phyloP scores from a whole-genome alignment of 1,140 invertebrate genomes.

The Drosophila truncata region DNA sequence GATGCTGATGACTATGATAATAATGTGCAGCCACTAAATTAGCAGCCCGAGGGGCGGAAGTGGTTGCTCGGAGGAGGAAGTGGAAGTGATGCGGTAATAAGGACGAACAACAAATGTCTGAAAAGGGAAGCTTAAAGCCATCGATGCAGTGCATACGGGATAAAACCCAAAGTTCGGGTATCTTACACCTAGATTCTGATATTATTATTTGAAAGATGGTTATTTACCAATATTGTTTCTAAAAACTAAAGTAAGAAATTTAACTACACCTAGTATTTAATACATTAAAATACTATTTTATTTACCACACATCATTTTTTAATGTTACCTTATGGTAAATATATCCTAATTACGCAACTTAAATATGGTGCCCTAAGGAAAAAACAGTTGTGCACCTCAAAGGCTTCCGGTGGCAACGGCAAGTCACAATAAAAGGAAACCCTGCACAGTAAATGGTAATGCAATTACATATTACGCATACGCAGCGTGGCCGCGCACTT shows the following conservation, averaged over 20 bases:
- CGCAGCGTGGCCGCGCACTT: slow-evolving; percentile 31
- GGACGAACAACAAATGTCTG: slow-evolving; percentile 28
- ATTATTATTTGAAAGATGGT: no score
- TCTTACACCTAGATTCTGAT: slow-evolving; percentile 1
- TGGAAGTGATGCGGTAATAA: slow-evolving; percentile 31
- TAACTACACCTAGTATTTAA: neutral
- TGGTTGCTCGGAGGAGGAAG: slow-evolving; percentile 14
- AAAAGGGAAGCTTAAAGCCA: slow-evolving; percentile 14
- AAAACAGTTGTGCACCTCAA: neutral
- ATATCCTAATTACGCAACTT: neutral
- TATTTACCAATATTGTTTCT: no score
- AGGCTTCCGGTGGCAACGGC: slow-evolving; percentile 10
- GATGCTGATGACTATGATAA: slow-evolving; percentile 82
- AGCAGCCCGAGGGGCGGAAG: slow-evolving; percentile 46
- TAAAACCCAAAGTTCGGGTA: slow-evolving; percentile 6
- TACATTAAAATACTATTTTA: neutral
- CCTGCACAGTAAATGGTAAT: slow-evolving; percentile 12
- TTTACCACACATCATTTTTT: neutral
- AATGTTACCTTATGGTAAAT: neutral
- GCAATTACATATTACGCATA: slow-evolving; percentile 42
- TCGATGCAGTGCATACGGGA: slow-evolving; percentile 24
- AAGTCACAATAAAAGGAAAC: slow-evolving; percentile 10
- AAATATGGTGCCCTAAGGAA: neutral
- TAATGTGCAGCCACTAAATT: slow-evolving; percentile 83
- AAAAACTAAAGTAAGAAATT: neutral